These are phyloP conservation scores for Elanus axillaris DNA, from an alignment of 2,113 vertebrate genomes.

Conservation along the genomic window DNA sequence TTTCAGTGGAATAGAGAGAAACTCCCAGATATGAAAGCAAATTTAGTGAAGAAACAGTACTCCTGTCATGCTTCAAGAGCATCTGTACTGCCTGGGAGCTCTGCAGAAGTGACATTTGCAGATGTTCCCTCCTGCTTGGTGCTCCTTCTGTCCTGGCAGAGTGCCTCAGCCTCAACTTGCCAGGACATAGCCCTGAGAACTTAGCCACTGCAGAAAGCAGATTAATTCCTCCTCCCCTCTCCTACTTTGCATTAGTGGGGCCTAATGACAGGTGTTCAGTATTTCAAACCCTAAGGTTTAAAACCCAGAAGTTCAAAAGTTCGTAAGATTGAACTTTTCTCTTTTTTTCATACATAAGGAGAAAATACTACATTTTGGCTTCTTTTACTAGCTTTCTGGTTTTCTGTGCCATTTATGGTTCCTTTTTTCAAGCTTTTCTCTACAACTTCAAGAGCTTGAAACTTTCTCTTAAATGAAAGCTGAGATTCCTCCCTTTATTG, in stretches of 20 bases:
- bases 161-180: neutral
- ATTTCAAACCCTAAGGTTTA: conserved; percentile 16
- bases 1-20: neutral
- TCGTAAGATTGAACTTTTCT: conserved; percentile 12
- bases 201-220: neutral
- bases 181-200: neutral
- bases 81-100: neutral
- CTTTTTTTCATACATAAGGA: conserved; percentile 32
- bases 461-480: conserved; percentile 48
- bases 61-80: neutral
- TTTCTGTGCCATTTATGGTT: conserved; percentile 41
- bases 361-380: conserved; percentile 54
- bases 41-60: neutral
- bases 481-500: conserved; percentile 59
- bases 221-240: neutral
- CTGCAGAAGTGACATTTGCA: neutral
- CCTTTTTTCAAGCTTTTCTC: conserved; percentile 27
- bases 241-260: neutral
- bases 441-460: conserved; percentile 14
- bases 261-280: conserved; percentile 27
- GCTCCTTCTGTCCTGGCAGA: neutral
- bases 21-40: neutral
- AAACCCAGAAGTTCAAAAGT: conserved; percentile 45
- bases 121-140: neutral
- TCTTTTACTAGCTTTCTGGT: conserved; percentile 37